Evolutionary conservation across 30 jellyfish, hydroid and myxozoan genomes (phyloP), one percentile per base, ranked within the genome.

Genomic region (Sanderia malayensis): DNA sequence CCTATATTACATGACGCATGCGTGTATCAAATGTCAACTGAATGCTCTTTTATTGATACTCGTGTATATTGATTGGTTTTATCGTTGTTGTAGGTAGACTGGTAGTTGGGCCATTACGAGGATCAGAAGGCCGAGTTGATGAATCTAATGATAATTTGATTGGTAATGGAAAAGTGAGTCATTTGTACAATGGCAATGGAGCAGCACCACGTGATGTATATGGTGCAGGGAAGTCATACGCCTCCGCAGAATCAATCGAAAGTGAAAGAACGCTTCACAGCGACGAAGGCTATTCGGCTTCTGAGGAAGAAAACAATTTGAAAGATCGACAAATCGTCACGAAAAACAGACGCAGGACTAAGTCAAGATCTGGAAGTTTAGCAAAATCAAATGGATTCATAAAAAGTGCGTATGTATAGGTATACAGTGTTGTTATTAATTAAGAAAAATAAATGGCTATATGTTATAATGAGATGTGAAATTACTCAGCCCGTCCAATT

Each of bases 241-340:
- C 72, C 44, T 55, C 83, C 6, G 32, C 30, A 21, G 84, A 33
- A 13, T 63, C 84, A 1, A 34, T 37, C 17, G 79, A 73, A 0
- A 73, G 74, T 20, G 74, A 73, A 24, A 26, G 30, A 24, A 78
- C 34, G 37, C 53, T 71, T 0, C 45, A 25, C 0, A 79, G 89
- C 58, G 96, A 86, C 19, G 94, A 79, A 17, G 96, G 96, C 26
- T 86, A 86, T 76, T 86, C 96, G 25, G 96, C 96, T 8, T 86
- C 96, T 62, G 96, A 79, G 76, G 96, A 86, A 73, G 96, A 86
- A 74, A 76, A 46, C 31, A 72, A 53, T 32, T 32, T 44, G 15
- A 26, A 58, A 13, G 76, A 65, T 24, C 28, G 76, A 52, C 74
- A 63, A 29, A 22, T 61, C 41, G 23, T 31, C 1, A 73, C 70